A percentile compares a stretch with the other conserved stretches of the same genome.
Conservation (phyloP, 2,113 vertebrate genomes). For the Trichomycterus rosablanca region DNA sequence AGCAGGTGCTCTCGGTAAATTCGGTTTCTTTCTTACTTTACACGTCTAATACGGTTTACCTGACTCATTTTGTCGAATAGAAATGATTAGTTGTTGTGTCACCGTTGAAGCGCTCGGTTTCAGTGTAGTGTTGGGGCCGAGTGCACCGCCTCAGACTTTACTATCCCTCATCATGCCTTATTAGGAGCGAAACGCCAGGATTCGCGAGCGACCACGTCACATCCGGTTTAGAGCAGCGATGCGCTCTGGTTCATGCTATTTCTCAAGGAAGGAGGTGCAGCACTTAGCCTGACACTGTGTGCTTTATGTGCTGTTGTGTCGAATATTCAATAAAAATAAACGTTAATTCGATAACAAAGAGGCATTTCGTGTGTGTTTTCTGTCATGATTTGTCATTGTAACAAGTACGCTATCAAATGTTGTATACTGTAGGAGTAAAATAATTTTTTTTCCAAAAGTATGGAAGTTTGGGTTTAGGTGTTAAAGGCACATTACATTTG, state of each 20-base stretch:
- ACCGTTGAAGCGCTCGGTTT: not conserved
- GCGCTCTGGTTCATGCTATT: not conserved
- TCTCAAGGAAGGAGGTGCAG: conserved; percentile 16
- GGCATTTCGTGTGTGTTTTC: too few relatives aligned
- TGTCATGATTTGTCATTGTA: too few relatives aligned
- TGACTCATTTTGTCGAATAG: not conserved
- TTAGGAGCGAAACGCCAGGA: conserved; percentile 51
- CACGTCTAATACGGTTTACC: not conserved
- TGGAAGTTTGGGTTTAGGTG: too few relatives aligned
- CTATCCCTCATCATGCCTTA: conserved; percentile 47
- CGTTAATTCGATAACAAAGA: too few relatives aligned
- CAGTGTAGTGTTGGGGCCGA: conserved; percentile 12
- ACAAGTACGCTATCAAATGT: too few relatives aligned
- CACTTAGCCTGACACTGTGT: not conserved
- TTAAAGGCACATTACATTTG: too few relatives aligned
- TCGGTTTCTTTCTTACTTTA: not conserved
- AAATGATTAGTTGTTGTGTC: not conserved
- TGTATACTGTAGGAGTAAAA: too few relatives aligned
- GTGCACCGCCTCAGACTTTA: conserved; percentile 33
- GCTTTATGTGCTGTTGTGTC: too few relatives aligned
- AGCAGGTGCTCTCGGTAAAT: not conserved
- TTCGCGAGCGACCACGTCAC: conserved; percentile 39
- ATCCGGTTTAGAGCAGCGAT: conserved; percentile 25
- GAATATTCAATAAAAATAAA: too few relatives aligned
- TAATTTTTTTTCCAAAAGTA: too few relatives aligned